Percentiles rank a stretch among this genome's conserved stretches.
Evolutionary conservation across 2,888 invertebrate genomes (phyloP).

Genomic region (Orchestes rusci): DNA sequence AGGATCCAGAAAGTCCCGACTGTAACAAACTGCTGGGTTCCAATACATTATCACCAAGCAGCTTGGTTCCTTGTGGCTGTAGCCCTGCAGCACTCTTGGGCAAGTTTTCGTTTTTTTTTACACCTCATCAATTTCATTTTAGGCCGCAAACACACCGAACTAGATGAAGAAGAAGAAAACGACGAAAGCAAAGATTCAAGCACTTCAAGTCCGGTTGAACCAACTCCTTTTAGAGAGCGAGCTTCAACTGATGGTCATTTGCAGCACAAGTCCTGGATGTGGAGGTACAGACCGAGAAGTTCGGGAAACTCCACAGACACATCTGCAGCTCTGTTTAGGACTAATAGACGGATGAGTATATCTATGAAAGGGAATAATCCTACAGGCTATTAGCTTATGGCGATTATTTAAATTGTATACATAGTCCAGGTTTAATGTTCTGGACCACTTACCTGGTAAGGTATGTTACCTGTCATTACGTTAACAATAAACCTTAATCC

Average conservation of each 20-base stretch:
- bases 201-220: slow-evolving; percentile 37
- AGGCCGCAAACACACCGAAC: slow-evolving; percentile 54
- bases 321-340: slow-evolving; percentile 38
- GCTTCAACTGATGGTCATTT: slow-evolving; percentile 68
- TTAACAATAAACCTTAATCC: no score
- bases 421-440: no score
- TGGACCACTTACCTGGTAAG: no score
- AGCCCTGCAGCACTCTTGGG: slow-evolving; percentile 29
- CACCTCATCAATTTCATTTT: no score
- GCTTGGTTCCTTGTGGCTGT: slow-evolving; percentile 34
- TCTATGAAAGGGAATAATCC: slow-evolving; percentile 63
- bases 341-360: slow-evolving; percentile 69
- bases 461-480: no score
- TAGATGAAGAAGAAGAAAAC: slow-evolving; percentile 56
- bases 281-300: slow-evolving; percentile 39
- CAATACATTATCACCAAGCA: slow-evolving; percentile 43
- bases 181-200: slow-evolving; percentile 44
- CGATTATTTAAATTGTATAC: no score
- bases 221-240: slow-evolving; percentile 60
- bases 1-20: slow-evolving; percentile 50
- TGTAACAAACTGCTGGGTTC: slow-evolving; percentile 13
- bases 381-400: slow-evolving; percentile 41
- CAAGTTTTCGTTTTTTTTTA: no score
- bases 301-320: slow-evolving; percentile 17
- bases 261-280: slow-evolving; percentile 53